Evolutionary conservation across 23 tunicate genomes (phyloP).

Genomic region (Halocynthia aurantium): DNA sequence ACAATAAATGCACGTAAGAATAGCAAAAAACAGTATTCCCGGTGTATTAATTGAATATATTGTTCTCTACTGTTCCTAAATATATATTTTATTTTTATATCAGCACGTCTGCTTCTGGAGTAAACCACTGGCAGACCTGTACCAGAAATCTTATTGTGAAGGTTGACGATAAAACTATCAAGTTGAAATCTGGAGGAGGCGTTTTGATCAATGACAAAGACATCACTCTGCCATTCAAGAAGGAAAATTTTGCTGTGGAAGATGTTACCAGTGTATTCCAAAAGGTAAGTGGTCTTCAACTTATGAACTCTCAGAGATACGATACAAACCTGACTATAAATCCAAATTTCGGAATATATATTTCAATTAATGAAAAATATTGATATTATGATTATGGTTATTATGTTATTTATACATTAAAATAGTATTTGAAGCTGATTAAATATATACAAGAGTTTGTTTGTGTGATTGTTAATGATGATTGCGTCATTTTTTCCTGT

Average conservation of each 20-base stretch:
- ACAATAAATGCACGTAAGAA: conserved; percentile 85
- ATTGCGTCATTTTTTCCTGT: too few relatives aligned
- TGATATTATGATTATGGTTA: too few relatives aligned
- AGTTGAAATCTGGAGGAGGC: conserved; percentile 88
- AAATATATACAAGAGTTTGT: too few relatives aligned
- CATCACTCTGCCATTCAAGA: conserved; percentile 68
- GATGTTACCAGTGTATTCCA: conserved; percentile 84
- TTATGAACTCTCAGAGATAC: too few relatives aligned
- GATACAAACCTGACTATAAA: too few relatives aligned
- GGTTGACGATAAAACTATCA: conserved; percentile 67
- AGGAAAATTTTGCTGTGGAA: conserved; percentile 84
- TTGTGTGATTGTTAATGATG: too few relatives aligned
- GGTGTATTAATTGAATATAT: background rate
- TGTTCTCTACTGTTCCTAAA: background rate
- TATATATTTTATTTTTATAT: conserved; percentile 8
- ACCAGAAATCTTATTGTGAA: conserved; percentile 78
- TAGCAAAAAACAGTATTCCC: background rate
- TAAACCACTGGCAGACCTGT: conserved; percentile 71
- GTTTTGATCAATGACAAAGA: conserved; percentile 63
- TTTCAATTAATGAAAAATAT: too few relatives aligned
- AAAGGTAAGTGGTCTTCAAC: conserved; percentile 33
- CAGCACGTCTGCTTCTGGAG: conserved; percentile 43
- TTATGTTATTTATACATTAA: too few relatives aligned
- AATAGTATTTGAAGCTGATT: too few relatives aligned
- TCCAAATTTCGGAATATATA: too few relatives aligned